These are phyloP conservation scores for Microplitis deprimator DNA, from an alignment of 2,888 invertebrate genomes.

Conservation along the genomic window DNA sequence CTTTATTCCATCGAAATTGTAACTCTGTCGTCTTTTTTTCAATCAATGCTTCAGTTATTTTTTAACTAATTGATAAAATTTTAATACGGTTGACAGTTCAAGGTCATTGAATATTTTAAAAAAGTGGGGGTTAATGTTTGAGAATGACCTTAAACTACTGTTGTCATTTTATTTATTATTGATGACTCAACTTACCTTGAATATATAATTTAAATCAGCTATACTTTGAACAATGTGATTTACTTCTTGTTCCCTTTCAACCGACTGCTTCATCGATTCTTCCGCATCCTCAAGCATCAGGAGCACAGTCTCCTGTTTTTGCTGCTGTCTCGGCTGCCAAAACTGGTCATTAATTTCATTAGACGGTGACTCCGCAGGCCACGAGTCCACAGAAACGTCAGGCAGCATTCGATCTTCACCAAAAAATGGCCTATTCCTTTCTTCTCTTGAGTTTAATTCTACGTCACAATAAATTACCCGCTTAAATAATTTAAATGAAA, in stretches of 20 bases:
- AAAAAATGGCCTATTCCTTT: constrained; percentile 91
- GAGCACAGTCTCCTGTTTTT: constrained; percentile 78
- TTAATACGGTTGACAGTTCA: no score
- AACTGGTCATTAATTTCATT: constrained; percentile 54
- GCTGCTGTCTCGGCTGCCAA: constrained; percentile 63
- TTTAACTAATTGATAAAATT: no score
- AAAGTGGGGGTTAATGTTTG: no score
- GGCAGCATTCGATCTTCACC: constrained; percentile 74
- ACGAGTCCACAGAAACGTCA: constrained; percentile 58
- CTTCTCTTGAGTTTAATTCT: constrained; percentile 91
- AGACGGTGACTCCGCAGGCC: constrained; percentile 73
- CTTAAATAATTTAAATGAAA: constrained; percentile 3
- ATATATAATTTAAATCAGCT: constrained; percentile 93
- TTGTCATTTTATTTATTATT: not conserved
- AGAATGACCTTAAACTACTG: no score
- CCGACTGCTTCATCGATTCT: constrained; percentile 83
- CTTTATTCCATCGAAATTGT: no score
- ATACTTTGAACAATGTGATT: constrained; percentile 93
- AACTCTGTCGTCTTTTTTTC: no score
- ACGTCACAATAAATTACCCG: constrained; percentile 49
- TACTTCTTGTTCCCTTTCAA: constrained; percentile 89
- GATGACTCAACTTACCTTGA: constrained; percentile 76
- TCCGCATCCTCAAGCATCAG: constrained; percentile 81
- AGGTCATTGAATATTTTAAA: no score
- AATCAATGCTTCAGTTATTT: no score